A percentile compares a stretch with the other conserved stretches of the same genome.
Conservation (phyloP, 2,797 vertebrate species). For the Eospalax fontanierii region DNA sequence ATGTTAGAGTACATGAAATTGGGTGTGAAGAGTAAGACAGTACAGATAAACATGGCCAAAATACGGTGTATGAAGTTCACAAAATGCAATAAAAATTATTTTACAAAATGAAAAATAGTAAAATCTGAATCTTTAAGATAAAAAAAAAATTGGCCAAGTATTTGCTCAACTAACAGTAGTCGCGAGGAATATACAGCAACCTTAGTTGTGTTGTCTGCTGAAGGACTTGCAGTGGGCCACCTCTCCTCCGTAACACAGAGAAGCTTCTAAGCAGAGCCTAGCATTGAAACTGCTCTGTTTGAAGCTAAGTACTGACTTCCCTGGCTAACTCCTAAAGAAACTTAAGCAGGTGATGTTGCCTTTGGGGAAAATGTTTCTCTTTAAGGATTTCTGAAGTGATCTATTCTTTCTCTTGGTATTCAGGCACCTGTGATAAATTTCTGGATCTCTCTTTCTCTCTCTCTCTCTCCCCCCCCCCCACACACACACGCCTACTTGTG, state of each 20-base stretch:
- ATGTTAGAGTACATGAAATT: too few species aligned
- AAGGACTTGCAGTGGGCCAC: neutral
- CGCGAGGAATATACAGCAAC: neutral
- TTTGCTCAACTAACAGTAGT: constrained; percentile 55
- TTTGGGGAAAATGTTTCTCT: constrained; percentile 63
- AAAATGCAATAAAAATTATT: too few species aligned
- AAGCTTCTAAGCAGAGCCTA: neutral
- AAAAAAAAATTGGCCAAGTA: neutral
- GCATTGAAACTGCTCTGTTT: neutral
- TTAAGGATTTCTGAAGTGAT: constrained; percentile 29
- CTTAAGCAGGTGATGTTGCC: constrained; percentile 59
- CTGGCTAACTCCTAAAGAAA: neutral
- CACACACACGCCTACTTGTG: neutral
- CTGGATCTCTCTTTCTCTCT: too few species aligned
- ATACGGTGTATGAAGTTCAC: too few species aligned
- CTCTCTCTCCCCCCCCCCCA: neutral
- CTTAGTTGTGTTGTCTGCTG: constrained; percentile 1
- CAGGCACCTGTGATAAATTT: neutral
- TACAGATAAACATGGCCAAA: too few species aligned
- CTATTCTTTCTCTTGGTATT: neutral
- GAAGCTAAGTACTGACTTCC: constrained; percentile 9
- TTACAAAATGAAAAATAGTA: too few species aligned
- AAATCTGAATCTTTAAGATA: too few species aligned
- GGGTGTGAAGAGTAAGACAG: too few species aligned
- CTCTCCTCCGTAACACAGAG: neutral